Percentiles rank a stretch among this genome's conserved stretches.
Evolutionary conservation across 2,888 invertebrate species (phyloP).

Genomic region (Anarsia innoxiella): DNA sequence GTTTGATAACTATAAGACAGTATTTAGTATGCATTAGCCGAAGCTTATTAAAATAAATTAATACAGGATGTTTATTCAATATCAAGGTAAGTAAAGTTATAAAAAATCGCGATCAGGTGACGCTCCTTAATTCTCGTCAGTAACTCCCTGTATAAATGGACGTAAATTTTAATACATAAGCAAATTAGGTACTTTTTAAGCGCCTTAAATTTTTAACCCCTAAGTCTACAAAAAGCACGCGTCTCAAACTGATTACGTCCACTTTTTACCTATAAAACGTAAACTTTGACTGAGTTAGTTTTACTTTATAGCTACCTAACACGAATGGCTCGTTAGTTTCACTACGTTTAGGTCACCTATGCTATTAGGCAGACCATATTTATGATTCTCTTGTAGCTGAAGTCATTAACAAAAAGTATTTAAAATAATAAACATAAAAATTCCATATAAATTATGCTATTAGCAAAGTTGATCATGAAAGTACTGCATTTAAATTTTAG

Average conservation of each 20-base stretch:
- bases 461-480: not conserved
- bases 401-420: slow-evolving; percentile 4
- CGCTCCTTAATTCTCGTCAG: too few species aligned
- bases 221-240: slow-evolving; percentile 5
- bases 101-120: too few species aligned
- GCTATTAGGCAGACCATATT: slow-evolving; percentile 5
- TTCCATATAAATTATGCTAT: slow-evolving; percentile 6
- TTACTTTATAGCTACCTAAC: slow-evolving; percentile 14
- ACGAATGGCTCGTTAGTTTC: slow-evolving; percentile 14
- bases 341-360: slow-evolving; percentile 12
- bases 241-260: slow-evolving; percentile 13
- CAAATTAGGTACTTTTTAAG: too few species aligned
- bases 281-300: slow-evolving; percentile 13
- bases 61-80: too few species aligned
- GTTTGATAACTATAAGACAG: too few species aligned
- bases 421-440: slow-evolving; percentile 7
- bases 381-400: slow-evolving; percentile 1
- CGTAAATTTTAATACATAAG: too few species aligned
- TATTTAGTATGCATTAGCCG: too few species aligned
- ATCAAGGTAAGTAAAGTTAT: too few species aligned
- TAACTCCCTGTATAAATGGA: too few species aligned
- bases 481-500: too few species aligned
- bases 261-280: slow-evolving; percentile 14
- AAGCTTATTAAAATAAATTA: too few species aligned
- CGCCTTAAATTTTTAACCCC: slow-evolving; percentile 5